phyloP scores from a whole-genome alignment of 2,797 vertebrate species.

The Lophotriccus pileatus region DNA sequence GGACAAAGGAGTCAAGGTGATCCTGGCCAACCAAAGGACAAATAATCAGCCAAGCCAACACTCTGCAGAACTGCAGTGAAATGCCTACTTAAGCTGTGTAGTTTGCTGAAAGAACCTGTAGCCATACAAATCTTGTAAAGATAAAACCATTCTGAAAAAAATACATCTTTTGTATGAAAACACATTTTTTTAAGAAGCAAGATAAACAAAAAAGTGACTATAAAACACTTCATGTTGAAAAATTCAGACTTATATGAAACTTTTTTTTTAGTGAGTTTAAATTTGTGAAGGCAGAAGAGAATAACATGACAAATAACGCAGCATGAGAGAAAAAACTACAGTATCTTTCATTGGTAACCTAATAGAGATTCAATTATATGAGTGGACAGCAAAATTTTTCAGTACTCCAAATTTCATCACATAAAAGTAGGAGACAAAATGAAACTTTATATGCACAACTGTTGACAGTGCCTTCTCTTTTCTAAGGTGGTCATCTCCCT shows the following conservation, averaged over 20 bases:
- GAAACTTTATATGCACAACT: not conserved
- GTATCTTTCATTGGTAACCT: not conserved
- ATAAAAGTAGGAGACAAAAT: not conserved
- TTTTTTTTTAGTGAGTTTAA: not conserved
- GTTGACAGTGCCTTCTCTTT: not conserved
- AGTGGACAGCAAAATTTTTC: not conserved
- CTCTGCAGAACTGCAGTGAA: not conserved
- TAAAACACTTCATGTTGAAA: not conserved
- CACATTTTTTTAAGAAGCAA: not conserved
- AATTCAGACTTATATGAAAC: not conserved
- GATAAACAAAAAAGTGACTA: not conserved
- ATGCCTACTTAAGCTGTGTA: rapidly evolving
- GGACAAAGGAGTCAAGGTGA: not conserved
- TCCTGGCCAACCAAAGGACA: not conserved
- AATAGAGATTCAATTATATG: not conserved
- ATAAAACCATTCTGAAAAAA: not conserved
- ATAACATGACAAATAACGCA: not conserved
- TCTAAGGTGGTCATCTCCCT: not conserved
- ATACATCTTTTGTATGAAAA: not conserved
- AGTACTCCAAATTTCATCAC: not conserved
- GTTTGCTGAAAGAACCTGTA: not conserved
- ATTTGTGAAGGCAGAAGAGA: not conserved
- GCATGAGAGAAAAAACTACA: not conserved
- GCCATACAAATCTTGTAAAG: not conserved
- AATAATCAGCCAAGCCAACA: not conserved